phyloP scores from a whole-genome alignment of 2,113 vertebrate species.

The Ictidomys tridecemlineatus region DNA sequence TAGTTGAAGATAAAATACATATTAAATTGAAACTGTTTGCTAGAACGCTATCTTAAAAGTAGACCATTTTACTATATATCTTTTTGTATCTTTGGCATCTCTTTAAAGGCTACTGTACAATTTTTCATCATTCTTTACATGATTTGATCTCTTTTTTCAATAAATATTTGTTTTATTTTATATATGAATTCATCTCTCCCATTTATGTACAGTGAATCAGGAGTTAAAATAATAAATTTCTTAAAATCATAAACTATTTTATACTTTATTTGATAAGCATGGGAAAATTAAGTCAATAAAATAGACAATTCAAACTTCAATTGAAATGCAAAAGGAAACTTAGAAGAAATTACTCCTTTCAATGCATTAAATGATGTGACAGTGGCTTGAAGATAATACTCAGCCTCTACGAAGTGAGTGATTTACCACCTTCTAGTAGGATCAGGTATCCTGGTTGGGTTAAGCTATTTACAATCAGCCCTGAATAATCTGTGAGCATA shows the following conservation, averaged over 20 bases:
- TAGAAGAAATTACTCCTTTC: conserved; percentile 35
- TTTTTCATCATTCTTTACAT: conserved; percentile 57
- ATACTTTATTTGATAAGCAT: conserved; percentile 44
- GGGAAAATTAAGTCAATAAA: not conserved
- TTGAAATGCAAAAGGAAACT: conserved; percentile 41
- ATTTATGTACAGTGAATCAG: conserved; percentile 17
- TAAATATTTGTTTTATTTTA: conserved; percentile 26
- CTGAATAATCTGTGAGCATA: conserved; percentile 71
- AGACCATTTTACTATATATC: conserved; percentile 16
- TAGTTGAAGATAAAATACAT: conserved; percentile 50
- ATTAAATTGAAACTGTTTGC: conserved; percentile 38
- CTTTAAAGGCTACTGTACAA: not conserved
- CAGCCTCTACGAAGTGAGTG: conserved; percentile 71
- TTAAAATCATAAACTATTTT: conserved; percentile 34
- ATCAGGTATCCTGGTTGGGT: conserved; percentile 65
- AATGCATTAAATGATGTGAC: conserved; percentile 21
- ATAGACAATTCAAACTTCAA: conserved; percentile 37
- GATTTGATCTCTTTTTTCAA: conserved; percentile 36
- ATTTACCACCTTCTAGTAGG: conserved; percentile 60
- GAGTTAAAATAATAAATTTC: conserved; percentile 47
- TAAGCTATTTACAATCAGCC: conserved; percentile 66
- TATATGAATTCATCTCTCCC: not conserved
- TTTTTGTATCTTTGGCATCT: conserved; percentile 36
- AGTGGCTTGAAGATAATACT: conserved; percentile 63
- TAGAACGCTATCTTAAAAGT: conserved; percentile 30